phyloP scores from a whole-genome alignment of 2,113 vertebrate genomes.

The Perccottus glenii region DNA sequence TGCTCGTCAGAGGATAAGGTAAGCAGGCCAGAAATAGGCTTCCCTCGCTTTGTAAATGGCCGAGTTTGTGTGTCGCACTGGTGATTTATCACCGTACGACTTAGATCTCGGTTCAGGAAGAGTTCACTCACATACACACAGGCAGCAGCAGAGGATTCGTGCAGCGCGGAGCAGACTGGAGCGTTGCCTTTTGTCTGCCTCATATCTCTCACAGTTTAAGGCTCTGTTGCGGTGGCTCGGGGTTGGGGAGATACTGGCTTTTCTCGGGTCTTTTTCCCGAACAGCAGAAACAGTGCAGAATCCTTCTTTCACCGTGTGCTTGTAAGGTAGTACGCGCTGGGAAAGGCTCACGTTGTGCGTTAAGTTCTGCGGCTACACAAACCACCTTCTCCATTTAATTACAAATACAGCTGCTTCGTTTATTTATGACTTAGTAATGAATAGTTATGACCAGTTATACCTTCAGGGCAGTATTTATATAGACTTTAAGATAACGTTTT shows the following conservation, averaged over 20 bases:
- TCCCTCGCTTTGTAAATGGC: slow-evolving; percentile 91
- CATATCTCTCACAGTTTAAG: slow-evolving; percentile 46
- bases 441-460: neutral
- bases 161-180: slow-evolving; percentile 83
- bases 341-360: slow-evolving; percentile 21
- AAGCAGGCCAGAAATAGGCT: slow-evolving; percentile 92
- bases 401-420: slow-evolving; percentile 13
- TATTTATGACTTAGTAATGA: slow-evolving; percentile 8
- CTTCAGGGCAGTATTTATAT: neutral
- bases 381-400: slow-evolving; percentile 3
- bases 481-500: neutral
- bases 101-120: slow-evolving; percentile 99
- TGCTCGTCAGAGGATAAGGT: slow-evolving; percentile 96
- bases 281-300: slow-evolving; percentile 42
- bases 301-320: slow-evolving; percentile 47
- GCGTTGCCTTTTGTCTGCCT: slow-evolving; percentile 76
- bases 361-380: slow-evolving; percentile 31
- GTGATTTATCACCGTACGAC: slow-evolving; percentile 99
- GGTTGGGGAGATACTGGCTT: slow-evolving; percentile 39
- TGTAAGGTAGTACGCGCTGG: slow-evolving; percentile 14
- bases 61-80: slow-evolving; percentile 90
- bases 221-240: slow-evolving; percentile 54
- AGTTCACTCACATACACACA: slow-evolving; percentile 97
- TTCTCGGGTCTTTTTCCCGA: slow-evolving; percentile 33
- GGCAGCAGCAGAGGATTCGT: slow-evolving; percentile 86